phyloP scores from a whole-genome alignment of 2,888 invertebrate genomes.

The Lucinisca nassula region DNA sequence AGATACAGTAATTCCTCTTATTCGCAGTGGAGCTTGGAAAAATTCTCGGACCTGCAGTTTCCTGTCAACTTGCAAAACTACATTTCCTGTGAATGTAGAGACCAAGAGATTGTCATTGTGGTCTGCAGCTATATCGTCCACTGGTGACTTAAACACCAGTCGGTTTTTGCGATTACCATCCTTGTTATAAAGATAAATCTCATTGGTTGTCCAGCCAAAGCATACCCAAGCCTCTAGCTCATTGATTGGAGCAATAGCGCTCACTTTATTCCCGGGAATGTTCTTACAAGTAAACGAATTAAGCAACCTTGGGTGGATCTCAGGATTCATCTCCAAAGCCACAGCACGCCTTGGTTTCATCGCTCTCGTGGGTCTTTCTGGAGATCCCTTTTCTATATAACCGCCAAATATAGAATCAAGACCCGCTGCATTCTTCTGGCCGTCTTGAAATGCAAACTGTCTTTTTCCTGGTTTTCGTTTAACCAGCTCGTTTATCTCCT shows the following conservation, averaged over 20 bases:
- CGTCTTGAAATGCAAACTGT: constrained; percentile 55
- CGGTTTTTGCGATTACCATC: constrained; percentile 57
- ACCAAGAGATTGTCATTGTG: constrained; percentile 53
- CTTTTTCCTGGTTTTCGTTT: constrained; percentile 50
- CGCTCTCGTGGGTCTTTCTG: not conserved
- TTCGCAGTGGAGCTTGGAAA: constrained; percentile 61
- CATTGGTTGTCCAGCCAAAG: constrained; percentile 70
- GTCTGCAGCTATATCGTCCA: constrained; percentile 63
- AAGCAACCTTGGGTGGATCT: constrained; percentile 52
- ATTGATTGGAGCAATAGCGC: constrained; percentile 65
- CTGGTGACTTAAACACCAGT: constrained; percentile 43
- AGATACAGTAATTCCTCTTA: constrained; percentile 59
- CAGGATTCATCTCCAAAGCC: constrained; percentile 54
- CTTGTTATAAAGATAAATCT: constrained; percentile 67
- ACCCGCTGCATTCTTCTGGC: constrained; percentile 36
- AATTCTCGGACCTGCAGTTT: constrained; percentile 59
- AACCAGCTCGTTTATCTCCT: constrained; percentile 56
- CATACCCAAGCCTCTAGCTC: constrained; percentile 68
- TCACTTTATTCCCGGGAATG: constrained; percentile 66
- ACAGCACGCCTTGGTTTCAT: not conserved
- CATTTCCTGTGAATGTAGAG: constrained; percentile 58
- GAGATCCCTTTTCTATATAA: constrained; percentile 51
- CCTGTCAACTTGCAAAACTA: constrained; percentile 53
- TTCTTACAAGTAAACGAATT: constrained; percentile 60
- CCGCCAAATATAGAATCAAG: constrained; percentile 59